Evolutionary conservation across 2,888 invertebrate species (phyloP), one percentile per base, ranked within the genome.

Genomic region (Taenaris catops): DNA sequence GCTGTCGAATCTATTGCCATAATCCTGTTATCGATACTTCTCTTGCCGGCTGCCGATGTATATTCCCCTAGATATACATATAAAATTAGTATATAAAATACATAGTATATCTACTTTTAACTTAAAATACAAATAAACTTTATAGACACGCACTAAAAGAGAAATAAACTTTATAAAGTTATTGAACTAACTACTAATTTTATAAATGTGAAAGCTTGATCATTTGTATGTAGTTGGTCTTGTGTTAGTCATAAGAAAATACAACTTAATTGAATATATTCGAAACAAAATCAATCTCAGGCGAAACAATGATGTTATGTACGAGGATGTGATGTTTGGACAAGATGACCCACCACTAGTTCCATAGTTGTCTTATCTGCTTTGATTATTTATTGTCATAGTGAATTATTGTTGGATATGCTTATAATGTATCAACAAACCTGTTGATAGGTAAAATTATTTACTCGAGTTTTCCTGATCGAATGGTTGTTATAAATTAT

Each of bases 271-370:
- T 20, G 74, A 81, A 28, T 81, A 81, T 51, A 47, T 73, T 26
- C 63, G 69, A 14, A 74, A 83, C 45, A 83, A 71, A 46, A 74
- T 87, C 24, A 71, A 73, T 39, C 49, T 58, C 7, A 65, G 79
- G 42, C 67, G 83, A 46, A 74, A 70, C 44, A 74, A 74, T 45
- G 75, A 86, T 54, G 64, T 81, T 1, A 79, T 81, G 69, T 88
- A 87, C 18, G 87, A 88, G 52, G 87, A 88, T 51, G 87, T 88
- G n/a, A 87, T 87, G 87, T 87, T 87, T 23, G 87, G 87, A 1
- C 83, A 86, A 35, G 87, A 87, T 34, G 87, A 87, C 46, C 87
- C 87, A 0, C 87, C 87, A 0, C 65, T 87, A 27, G 78, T 75
- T 44, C 87, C 81, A 17, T 87, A 75, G 31, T 31, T 12, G 16